Conservation (phyloP, 2,888 invertebrate genomes). For the Archaeoteleia sp. region DNA sequence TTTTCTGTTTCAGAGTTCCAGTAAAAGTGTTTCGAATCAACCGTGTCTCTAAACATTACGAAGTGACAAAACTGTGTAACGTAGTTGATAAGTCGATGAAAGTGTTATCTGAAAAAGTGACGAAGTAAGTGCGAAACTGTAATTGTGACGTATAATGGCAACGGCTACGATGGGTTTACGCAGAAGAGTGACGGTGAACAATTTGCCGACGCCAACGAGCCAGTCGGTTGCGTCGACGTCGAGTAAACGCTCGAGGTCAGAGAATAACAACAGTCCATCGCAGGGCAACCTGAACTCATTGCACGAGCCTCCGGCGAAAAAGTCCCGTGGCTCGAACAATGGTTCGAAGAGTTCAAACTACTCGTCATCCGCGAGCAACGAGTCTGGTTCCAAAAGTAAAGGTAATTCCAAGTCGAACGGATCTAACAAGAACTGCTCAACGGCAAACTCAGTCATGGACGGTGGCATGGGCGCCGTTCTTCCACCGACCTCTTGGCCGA, state of each 20-base stretch:
- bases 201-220: constrained; percentile 62
- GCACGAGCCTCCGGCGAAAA: constrained; percentile 69
- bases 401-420: constrained; percentile 50
- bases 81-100: not conserved
- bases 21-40: too few relatives aligned
- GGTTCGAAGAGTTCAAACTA: constrained; percentile 51
- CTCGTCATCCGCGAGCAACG: constrained; percentile 25
- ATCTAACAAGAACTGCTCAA: constrained; percentile 47
- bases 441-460: constrained; percentile 39
- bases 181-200: constrained; percentile 71
- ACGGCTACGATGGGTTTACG: constrained; percentile 73
- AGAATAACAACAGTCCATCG: constrained; percentile 73
- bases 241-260: constrained; percentile 71
- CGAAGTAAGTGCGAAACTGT: constrained; percentile 16
- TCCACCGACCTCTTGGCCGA: constrained; percentile 62
- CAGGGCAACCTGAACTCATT: constrained; percentile 73
- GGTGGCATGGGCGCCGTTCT: constrained; percentile 54
- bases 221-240: constrained; percentile 61
- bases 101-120: constrained; percentile 12
- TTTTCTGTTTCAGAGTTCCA: too few relatives aligned
- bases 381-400: constrained; percentile 46
- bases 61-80: constrained; percentile 9
- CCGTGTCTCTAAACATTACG: too few relatives aligned
- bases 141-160: constrained; percentile 63
- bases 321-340: constrained; percentile 66